Conservation (phyloP, 2,113 vertebrate genomes). For the Alligator sinensis region DNA sequence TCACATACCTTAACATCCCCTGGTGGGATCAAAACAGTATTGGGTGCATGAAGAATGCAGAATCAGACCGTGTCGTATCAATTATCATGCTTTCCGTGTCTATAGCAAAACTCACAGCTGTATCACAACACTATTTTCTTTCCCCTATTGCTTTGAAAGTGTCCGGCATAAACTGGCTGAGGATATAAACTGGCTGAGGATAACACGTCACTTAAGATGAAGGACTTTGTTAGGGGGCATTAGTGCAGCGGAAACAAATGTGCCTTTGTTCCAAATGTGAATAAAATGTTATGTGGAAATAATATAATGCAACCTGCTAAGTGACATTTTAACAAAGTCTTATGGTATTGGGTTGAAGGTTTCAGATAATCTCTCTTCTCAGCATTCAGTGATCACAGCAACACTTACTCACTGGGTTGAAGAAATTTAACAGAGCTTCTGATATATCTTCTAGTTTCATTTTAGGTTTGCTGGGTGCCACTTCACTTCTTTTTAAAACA, state of each 20-base stretch:
- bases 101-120: background rate
- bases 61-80: background rate
- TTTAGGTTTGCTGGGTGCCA: background rate
- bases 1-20: background rate
- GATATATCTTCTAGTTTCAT: background rate
- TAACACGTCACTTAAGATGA: accelerated
- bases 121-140: background rate
- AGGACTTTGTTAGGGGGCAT: background rate
- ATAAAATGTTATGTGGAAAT: background rate
- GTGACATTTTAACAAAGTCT: background rate
- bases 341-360: background rate
- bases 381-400: background rate
- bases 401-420: slow-evolving; percentile 78
- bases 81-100: background rate
- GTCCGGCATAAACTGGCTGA: background rate
- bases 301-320: background rate
- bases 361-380: background rate
- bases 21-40: background rate
- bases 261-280: background rate
- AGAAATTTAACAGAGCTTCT: background rate
- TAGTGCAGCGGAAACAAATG: background rate
- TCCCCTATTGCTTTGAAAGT: background rate
- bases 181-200: background rate
- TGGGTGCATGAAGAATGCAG: background rate
- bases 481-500: background rate